These are phyloP conservation scores for Parnassius mnemosyne DNA, from an alignment of 2,888 invertebrate genomes.

Conservation along the genomic window DNA sequence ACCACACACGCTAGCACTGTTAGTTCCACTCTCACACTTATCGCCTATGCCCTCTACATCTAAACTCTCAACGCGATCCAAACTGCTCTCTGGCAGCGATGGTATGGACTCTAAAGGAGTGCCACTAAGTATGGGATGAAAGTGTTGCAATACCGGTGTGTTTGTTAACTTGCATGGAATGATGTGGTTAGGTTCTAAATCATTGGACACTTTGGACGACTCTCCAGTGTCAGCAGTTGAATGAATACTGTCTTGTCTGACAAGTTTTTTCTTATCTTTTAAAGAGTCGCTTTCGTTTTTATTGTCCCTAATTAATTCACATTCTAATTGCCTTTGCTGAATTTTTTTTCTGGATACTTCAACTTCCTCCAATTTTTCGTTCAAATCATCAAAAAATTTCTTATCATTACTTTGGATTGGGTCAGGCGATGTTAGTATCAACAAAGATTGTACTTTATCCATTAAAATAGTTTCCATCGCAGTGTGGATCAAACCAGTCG, in stretches of 20 bases:
- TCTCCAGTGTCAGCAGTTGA: constrained; percentile 43
- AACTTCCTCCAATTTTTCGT: constrained; percentile 60
- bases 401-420: constrained; percentile 43
- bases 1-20: constrained; percentile 76
- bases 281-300: constrained; percentile 10
- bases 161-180: constrained; percentile 50
- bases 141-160: constrained; percentile 58
- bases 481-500: constrained; percentile 69
- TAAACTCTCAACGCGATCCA: constrained; percentile 57
- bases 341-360: constrained; percentile 46
- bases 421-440: constrained; percentile 65
- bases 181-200: constrained; percentile 42
- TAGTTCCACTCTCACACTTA: constrained; percentile 47
- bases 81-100: constrained; percentile 63
- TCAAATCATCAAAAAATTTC: constrained; percentile 67
- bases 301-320: constrained; percentile 19
- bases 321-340: constrained; percentile 19
- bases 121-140: constrained; percentile 64
- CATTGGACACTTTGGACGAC: constrained; percentile 64
- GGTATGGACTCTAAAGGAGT: constrained; percentile 68
- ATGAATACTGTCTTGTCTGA: constrained; percentile 63
- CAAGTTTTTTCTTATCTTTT: constrained; percentile 45
- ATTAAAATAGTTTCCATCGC: constrained; percentile 80
- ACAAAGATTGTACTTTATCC: constrained; percentile 72
- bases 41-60: constrained; percentile 51